phyloP scores from a whole-genome alignment of 2,797 vertebrate species.

The Sebastes aleutianus region DNA sequence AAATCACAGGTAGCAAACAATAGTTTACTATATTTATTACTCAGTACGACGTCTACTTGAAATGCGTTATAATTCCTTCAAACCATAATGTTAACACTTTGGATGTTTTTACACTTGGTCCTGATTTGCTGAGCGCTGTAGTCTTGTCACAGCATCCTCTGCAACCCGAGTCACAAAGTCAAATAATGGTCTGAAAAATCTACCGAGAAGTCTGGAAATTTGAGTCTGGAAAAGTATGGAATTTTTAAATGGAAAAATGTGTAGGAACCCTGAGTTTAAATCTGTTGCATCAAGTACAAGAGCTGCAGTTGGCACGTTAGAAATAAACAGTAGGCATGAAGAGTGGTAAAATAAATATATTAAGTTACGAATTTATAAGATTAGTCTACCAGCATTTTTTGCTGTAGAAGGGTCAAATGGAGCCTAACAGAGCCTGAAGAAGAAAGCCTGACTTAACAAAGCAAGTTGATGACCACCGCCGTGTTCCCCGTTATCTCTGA shows the following conservation, averaged over 20 bases:
- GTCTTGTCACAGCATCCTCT: no score
- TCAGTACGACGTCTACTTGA: neutral
- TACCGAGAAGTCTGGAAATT: no score
- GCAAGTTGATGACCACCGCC: neutral
- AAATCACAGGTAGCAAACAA: neutral
- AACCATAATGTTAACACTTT: neutral
- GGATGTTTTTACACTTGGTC: neutral
- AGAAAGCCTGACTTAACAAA: neutral
- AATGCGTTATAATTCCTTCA: neutral
- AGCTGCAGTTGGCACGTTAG: no score
- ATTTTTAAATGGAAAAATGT: no score
- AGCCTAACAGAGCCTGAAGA: neutral
- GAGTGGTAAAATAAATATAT: neutral
- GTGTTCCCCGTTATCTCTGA: neutral
- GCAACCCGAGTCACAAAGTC: no score
- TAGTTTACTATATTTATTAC: neutral
- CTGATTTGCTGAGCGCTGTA: neutral
- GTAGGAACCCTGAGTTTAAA: no score
- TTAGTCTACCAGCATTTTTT: neutral
- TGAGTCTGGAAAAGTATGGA: no score
- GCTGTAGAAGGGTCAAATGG: neutral
- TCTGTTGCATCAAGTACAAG: no score
- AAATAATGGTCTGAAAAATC: no score
- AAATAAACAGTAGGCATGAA: no score
- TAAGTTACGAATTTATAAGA: neutral